Evolutionary conservation across 2,113 vertebrate genomes (phyloP).

Genomic region (Phyllopteryx taeniolatus): DNA sequence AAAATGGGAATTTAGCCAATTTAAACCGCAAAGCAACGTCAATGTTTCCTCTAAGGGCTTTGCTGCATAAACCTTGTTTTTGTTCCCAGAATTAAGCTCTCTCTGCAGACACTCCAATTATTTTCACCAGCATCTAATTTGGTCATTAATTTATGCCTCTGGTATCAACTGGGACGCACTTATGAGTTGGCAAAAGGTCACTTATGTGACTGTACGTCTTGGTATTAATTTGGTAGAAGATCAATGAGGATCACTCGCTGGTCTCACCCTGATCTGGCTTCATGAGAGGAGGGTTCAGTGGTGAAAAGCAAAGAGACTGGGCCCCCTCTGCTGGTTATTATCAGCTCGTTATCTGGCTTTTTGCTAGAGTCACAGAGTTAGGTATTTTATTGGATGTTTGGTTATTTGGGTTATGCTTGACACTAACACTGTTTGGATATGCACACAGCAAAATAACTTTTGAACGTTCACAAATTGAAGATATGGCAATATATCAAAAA

Average conservation of each 20-base stretch:
- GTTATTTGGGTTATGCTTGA: too few relatives aligned
- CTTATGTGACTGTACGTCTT: conserved; percentile 60
- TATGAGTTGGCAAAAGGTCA: conserved; percentile 51
- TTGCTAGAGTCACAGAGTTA: neutral
- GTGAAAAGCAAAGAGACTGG: conserved; percentile 7
- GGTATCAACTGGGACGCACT: conserved; percentile 25
- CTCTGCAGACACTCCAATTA: neutral
- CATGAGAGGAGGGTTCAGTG: neutral
- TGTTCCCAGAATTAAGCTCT: neutral
- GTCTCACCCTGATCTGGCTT: conserved; percentile 24
- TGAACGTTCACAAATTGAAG: too few relatives aligned
- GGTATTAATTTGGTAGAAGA: conserved; percentile 62
- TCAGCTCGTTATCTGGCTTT: neutral
- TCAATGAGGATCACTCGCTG: conserved; percentile 40
- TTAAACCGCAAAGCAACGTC: neutral
- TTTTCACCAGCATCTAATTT: conserved; percentile 57
- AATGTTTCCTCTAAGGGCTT: neutral
- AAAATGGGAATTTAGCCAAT: neutral
- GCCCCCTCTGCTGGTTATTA: conserved; percentile 59
- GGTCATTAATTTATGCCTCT: conserved; percentile 55
- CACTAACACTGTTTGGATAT: too few relatives aligned
- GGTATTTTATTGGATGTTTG: too few relatives aligned
- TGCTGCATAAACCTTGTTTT: neutral
- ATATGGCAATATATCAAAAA: too few relatives aligned
- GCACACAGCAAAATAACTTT: too few relatives aligned